These are phyloP conservation scores for Microcebus ravelobensis DNA, from an alignment of 2,113 vertebrate species.

Conservation along the genomic window DNA sequence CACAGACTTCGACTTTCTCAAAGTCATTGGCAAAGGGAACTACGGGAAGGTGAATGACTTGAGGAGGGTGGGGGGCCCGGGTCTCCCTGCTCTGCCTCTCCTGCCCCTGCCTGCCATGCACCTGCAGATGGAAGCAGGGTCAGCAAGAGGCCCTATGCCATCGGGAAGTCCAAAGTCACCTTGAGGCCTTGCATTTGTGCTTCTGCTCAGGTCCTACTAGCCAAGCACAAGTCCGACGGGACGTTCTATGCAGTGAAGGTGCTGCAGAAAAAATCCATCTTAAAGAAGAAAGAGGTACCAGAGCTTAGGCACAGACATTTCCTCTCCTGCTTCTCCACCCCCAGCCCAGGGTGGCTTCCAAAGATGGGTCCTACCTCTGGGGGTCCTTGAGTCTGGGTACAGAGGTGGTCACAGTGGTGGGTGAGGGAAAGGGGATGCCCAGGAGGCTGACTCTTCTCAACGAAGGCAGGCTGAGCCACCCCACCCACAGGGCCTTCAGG, in stretches of 20 bases:
- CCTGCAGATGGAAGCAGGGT: not conserved
- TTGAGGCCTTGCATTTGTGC: rapidly evolving
- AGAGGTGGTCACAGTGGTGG: not conserved
- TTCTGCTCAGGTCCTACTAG: conserved; percentile 93
- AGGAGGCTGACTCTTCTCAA: not conserved
- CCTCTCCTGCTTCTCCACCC: not conserved
- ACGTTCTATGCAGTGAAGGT: conserved; percentile 98
- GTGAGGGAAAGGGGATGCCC: too few species aligned
- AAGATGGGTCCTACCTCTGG: not conserved
- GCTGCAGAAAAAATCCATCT: conserved; percentile 97
- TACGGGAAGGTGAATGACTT: conserved; percentile 88
- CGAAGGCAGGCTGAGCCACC: not conserved
- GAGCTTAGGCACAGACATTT: not conserved
- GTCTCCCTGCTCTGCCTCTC: not conserved
- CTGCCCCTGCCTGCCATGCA: not conserved
- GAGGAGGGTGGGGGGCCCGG: not conserved
- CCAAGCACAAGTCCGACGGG: conserved; percentile 94
- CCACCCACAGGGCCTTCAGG: not conserved
- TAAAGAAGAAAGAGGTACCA: conserved; percentile 98
- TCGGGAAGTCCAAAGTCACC: not conserved
- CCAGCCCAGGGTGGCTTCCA: not conserved
- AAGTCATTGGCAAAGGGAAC: conserved; percentile 90
- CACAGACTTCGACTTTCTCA: conserved; percentile 90
- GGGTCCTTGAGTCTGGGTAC: not conserved
- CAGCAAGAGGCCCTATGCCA: not conserved